Conservation (phyloP, 2,888 invertebrate species). For the Heliconius erato region DNA sequence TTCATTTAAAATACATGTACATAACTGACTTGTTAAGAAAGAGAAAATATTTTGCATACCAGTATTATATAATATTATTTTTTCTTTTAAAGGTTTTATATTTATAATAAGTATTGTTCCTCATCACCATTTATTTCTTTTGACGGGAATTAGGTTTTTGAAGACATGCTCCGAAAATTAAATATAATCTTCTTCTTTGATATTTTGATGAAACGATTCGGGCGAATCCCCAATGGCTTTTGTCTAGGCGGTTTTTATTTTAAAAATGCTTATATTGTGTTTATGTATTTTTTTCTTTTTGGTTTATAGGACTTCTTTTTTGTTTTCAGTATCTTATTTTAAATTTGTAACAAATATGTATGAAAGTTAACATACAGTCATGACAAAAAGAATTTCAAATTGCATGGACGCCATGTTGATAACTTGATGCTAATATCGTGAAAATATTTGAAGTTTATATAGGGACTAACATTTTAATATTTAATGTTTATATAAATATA, state of each 20-base stretch:
- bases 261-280: not conserved
- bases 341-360: no score
- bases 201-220: conserved; percentile 34
- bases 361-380: no score
- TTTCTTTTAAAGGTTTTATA: conserved; percentile 2
- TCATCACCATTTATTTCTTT: conserved; percentile 49
- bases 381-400: not conserved
- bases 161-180: conserved; percentile 41
- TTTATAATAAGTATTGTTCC: conserved; percentile 30
- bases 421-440: not conserved
- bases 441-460: no score
- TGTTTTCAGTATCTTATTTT: not conserved
- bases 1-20: no score
- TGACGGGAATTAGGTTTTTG: conserved; percentile 48
- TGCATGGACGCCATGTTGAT: not conserved
- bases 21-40: no score
- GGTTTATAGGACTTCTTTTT: not conserved
- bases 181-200: conserved; percentile 47
- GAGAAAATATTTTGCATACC: not conserved
- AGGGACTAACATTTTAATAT: no score
- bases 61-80: not conserved
- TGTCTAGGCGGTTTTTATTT: conserved; percentile 15
- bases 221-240: conserved; percentile 1
- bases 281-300: not conserved
- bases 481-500: no score